A percentile compares a stretch with the other conserved stretches of the same genome.
phyloP scores from a whole-genome alignment of 2,797 vertebrate species.

The Pitangus sulphuratus region DNA sequence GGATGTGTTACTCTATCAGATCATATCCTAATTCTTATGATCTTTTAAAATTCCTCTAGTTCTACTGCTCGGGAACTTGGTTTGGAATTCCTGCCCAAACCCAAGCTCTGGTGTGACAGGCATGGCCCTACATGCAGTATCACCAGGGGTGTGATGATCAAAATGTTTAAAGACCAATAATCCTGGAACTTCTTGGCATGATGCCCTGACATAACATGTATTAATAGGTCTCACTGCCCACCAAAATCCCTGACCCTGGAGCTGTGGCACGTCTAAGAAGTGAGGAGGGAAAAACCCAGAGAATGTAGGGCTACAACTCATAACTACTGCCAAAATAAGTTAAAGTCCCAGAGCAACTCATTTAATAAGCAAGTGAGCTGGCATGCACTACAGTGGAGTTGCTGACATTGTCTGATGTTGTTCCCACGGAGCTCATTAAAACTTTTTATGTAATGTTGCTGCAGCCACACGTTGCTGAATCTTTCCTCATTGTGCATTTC shows the following conservation, averaged over 20 bases:
- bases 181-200: neutral
- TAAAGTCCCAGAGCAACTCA: neutral
- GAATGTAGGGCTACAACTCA: neutral
- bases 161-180: neutral
- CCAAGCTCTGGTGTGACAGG: neutral
- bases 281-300: neutral
- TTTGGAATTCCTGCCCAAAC: neutral
- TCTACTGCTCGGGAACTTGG: neutral
- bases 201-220: neutral
- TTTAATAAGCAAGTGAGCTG: conserved; percentile 38
- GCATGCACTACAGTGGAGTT: conserved; percentile 1
- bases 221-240: neutral
- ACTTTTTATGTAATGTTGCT: conserved; percentile 9
- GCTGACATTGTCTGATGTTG: conserved; percentile 43
- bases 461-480: neutral
- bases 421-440: conserved; percentile 53
- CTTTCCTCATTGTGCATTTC: neutral
- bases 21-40: neutral
- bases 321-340: neutral
- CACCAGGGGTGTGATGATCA: neutral
- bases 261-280: neutral
- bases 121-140: accelerated
- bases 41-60: accelerated
- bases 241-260: neutral
- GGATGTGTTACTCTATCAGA: accelerated